Evolutionary conservation across 2,888 invertebrate genomes (phyloP).

Genomic region (Ormyrus nitidulus): DNA sequence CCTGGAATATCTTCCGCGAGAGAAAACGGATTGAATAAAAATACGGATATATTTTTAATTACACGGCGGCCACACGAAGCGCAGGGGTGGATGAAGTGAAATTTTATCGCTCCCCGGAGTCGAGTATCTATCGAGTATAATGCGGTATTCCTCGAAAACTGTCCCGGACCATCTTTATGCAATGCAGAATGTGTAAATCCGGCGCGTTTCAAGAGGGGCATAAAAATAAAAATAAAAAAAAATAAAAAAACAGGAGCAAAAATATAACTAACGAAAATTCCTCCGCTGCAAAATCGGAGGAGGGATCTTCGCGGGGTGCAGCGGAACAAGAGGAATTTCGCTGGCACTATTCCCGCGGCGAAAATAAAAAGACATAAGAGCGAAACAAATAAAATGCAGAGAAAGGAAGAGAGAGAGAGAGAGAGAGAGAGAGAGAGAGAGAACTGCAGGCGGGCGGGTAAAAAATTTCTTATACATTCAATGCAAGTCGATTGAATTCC

Average conservation of each 20-base stretch:
- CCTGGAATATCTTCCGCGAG: too few relatives aligned
- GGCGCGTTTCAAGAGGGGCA: neutral
- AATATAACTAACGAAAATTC: neutral
- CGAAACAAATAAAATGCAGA: neutral
- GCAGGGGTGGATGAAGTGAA: too few relatives aligned
- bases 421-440: too few relatives aligned
- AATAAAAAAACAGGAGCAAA: neutral
- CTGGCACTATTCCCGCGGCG: slow-evolving; percentile 9
- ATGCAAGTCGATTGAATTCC: neutral
- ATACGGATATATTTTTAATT: too few relatives aligned
- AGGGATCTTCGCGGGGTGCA: too few relatives aligned
- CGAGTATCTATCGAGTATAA: neutral
- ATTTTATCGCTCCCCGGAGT: too few relatives aligned
- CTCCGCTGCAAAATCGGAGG: neutral
- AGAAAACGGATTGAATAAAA: too few relatives aligned
- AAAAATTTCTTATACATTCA: neutral
- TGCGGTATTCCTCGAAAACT: slow-evolving; percentile 2
- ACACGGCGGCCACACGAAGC: too few relatives aligned
- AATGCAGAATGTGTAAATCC: slow-evolving; percentile 1
- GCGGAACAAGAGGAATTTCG: too few relatives aligned
- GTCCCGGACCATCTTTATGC: neutral
- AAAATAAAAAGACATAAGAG: neutral
- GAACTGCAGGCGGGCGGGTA: neutral
- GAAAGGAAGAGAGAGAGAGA: too few relatives aligned
- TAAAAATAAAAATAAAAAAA: neutral